phyloP scores from a whole-genome alignment of 2,888 invertebrate genomes.

The Leptopterna dolabrata region DNA sequence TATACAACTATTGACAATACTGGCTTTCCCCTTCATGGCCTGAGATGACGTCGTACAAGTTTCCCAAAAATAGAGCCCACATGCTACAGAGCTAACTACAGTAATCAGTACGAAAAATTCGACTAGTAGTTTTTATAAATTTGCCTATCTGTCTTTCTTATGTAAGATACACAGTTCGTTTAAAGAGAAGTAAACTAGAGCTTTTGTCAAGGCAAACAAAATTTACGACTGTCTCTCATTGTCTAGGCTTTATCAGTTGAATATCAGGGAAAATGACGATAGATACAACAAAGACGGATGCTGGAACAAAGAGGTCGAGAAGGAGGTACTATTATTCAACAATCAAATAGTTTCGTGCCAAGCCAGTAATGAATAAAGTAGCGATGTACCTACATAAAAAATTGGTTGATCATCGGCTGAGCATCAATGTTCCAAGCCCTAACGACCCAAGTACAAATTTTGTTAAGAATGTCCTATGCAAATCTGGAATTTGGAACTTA shows the following conservation, averaged over 20 bases:
- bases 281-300: neutral
- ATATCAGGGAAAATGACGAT: neutral
- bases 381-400: no score
- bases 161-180: neutral
- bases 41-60: neutral
- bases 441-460: no score
- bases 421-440: no score
- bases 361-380: no score
- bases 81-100: neutral
- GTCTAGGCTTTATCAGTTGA: neutral
- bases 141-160: neutral
- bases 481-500: no score
- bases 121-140: neutral
- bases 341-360: no score
- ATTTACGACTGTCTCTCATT: neutral
- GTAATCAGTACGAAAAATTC: neutral
- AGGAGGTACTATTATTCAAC: neutral
- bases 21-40: slow-evolving; percentile 2
- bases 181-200: neutral
- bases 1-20: neutral
- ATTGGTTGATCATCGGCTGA: no score
- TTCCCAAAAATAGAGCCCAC: neutral
- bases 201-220: neutral
- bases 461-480: no score
- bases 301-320: neutral